Percentiles rank a stretch among this genome's conserved stretches.
These are phyloP conservation scores for Contarinia nasturtii DNA, from an alignment of 1,140 invertebrate species.

Conservation along the genomic window DNA sequence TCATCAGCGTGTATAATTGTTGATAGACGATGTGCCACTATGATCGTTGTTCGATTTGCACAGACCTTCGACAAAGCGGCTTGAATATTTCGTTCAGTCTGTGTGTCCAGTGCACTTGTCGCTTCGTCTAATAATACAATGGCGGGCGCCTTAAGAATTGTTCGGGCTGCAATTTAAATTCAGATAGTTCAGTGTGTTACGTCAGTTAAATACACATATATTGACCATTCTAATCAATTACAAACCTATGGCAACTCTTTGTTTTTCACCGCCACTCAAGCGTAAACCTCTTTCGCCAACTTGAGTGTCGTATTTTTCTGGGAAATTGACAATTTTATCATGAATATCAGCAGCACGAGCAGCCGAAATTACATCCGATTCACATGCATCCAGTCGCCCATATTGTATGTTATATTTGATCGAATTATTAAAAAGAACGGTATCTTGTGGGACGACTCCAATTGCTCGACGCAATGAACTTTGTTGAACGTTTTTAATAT, in stretches of 20 bases:
- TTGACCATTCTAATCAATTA: neutral
- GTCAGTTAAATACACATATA: no score
- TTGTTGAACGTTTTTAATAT: slow-evolving; percentile 47
- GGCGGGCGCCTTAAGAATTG: slow-evolving; percentile 67
- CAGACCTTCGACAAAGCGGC: slow-evolving; percentile 54
- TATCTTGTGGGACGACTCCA: slow-evolving; percentile 94
- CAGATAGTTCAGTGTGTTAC: neutral
- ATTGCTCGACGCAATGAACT: slow-evolving; percentile 46
- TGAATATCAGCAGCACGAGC: slow-evolving; percentile 88
- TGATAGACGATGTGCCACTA: slow-evolving; percentile 82
- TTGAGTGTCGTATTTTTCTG: slow-evolving; percentile 70
- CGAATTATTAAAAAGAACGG: slow-evolving; percentile 89
- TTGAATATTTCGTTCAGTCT: slow-evolving; percentile 71
- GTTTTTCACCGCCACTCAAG: slow-evolving; percentile 80
- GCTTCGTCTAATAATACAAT: slow-evolving; percentile 82
- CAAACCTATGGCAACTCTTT: slow-evolving; percentile 68
- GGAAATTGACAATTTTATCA: slow-evolving; percentile 74
- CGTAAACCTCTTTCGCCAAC: slow-evolving; percentile 63
- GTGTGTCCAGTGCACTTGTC: slow-evolving; percentile 66
- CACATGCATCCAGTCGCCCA: slow-evolving; percentile 55
- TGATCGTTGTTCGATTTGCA: slow-evolving; percentile 72
- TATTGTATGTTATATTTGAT: slow-evolving; percentile 94
- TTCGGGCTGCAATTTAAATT: slow-evolving; percentile 32
- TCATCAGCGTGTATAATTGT: slow-evolving; percentile 87
- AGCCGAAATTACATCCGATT: slow-evolving; percentile 72